Percentiles rank a stretch among this genome's conserved stretches.
These are phyloP conservation scores for Passer domesticus DNA, from an alignment of 2,113 vertebrate genomes.

Conservation along the genomic window DNA sequence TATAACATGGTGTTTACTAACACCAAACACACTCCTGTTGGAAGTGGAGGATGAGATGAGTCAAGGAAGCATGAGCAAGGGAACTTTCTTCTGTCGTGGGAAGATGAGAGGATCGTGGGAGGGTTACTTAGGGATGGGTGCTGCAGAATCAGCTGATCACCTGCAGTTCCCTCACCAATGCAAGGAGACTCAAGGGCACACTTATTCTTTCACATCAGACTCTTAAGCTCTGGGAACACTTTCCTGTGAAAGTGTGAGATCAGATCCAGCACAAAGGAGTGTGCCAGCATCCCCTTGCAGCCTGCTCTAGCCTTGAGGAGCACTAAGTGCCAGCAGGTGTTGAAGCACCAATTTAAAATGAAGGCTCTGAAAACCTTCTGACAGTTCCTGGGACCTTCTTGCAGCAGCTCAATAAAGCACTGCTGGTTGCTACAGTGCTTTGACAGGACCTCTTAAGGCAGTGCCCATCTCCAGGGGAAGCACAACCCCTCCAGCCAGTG, in stretches of 20 bases:
- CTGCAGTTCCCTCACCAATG: background rate
- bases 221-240: background rate
- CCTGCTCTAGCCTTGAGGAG: background rate
- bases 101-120: background rate
- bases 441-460: background rate
- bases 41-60: background rate
- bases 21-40: background rate
- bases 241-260: background rate
- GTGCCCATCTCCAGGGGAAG: background rate
- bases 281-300: background rate
- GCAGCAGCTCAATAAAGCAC: background rate
- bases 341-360: background rate
- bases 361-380: background rate
- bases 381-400: background rate
- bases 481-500: background rate
- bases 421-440: background rate
- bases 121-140: background rate
- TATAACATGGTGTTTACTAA: slow-evolving; percentile 50
- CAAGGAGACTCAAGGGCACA: background rate
- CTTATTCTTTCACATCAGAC: background rate
- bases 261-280: background rate
- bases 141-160: background rate
- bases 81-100: background rate
- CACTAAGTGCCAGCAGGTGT: background rate
- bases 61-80: background rate